phyloP scores from a whole-genome alignment of 2,888 invertebrate genomes.

The Drosophila helvetica region DNA sequence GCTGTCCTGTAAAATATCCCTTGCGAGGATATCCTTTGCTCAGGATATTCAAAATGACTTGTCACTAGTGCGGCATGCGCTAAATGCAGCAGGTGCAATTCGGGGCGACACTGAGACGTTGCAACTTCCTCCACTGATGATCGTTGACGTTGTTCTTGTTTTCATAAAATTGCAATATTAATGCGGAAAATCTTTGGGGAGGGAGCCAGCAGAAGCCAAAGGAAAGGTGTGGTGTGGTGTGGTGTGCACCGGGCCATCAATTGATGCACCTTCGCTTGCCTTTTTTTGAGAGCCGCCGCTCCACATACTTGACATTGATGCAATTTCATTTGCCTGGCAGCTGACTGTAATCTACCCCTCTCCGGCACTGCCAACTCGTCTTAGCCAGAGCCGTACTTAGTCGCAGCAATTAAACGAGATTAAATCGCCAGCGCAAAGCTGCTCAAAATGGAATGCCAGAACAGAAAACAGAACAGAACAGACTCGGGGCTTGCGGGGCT shows the following conservation, averaged over 20 bases:
- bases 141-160: conserved; percentile 36
- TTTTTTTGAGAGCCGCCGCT: conserved; percentile 17
- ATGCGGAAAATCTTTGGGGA: conserved; percentile 70
- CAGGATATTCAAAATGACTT: conserved; percentile 26
- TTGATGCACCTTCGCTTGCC: conserved; percentile 30
- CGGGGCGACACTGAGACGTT: conserved; percentile 24
- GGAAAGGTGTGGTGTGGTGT: conserved; percentile 9
- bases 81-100: conserved; percentile 45
- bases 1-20: conserved; percentile 4
- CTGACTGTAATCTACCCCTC: conserved; percentile 34
- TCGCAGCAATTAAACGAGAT: conserved; percentile 71
- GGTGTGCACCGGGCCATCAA: conserved; percentile 50
- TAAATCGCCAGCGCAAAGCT: conserved; percentile 73
- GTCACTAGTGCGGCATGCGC: conserved; percentile 33
- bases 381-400: conserved; percentile 25
- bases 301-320: conserved; percentile 58
- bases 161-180: conserved; percentile 55
- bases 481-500: too few species aligned
- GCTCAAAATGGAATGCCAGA: conserved; percentile 73
- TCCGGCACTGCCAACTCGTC: background rate
- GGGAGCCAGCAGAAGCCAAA: background rate
- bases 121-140: conserved; percentile 10
- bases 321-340: conserved; percentile 63
- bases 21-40: conserved; percentile 12
- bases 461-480: conserved; percentile 33